These are phyloP conservation scores for Coptodon bakossiorum DNA, from an alignment of 2,113 vertebrate genomes.

Conservation along the genomic window DNA sequence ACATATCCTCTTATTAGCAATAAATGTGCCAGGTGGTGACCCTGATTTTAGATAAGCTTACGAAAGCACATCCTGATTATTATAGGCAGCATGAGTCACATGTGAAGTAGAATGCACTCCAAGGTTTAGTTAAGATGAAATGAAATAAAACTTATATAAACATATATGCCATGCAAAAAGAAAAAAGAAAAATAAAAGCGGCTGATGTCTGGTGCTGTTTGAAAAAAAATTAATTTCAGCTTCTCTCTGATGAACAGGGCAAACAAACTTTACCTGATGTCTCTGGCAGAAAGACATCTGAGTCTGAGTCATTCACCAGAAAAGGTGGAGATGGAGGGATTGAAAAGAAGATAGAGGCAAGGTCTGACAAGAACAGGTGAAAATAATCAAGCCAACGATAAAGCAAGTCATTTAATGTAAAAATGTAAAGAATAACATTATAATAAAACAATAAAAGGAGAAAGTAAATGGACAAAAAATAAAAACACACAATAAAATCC, in stretches of 20 bases:
- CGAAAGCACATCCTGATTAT: neutral
- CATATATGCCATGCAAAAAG: neutral
- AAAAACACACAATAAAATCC: neutral
- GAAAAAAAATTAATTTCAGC: neutral
- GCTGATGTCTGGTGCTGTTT: neutral
- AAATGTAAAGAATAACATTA: neutral
- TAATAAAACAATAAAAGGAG: neutral
- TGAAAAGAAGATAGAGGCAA: conserved; percentile 65
- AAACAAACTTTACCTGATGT: conserved; percentile 60
- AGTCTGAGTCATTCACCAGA: conserved; percentile 56
- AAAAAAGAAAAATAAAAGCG: neutral
- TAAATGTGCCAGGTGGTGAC: neutral
- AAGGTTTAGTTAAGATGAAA: neutral
- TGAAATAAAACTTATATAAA: neutral
- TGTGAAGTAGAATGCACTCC: neutral
- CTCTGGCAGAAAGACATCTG: conserved; percentile 55
- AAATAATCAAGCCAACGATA: conserved; percentile 1
- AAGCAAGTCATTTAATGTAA: neutral
- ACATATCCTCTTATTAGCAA: neutral
- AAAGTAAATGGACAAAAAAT: neutral
- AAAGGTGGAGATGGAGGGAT: conserved; percentile 57
- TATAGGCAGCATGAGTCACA: neutral
- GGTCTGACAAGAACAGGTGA: conserved; percentile 48
- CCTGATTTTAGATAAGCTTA: neutral
- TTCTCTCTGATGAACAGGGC: neutral